phyloP scores from a whole-genome alignment of 2,113 vertebrate species.

The Pampusana beccarii region DNA sequence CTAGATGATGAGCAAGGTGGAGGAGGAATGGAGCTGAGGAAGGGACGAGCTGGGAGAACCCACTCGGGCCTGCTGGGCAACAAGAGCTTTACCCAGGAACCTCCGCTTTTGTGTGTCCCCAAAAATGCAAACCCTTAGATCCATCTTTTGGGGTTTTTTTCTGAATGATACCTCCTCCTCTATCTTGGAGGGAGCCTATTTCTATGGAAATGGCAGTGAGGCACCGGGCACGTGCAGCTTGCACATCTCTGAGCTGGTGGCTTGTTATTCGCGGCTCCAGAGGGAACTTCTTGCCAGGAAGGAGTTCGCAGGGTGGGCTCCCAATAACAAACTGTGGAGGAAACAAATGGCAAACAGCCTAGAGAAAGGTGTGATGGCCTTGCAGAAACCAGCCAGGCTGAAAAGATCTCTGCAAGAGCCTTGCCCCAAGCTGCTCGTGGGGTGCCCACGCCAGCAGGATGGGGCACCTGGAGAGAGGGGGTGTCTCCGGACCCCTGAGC shows the following conservation, averaged over 20 bases:
- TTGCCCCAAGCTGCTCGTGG: neutral
- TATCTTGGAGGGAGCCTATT: neutral
- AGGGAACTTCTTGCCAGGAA: neutral
- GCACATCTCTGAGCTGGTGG: neutral
- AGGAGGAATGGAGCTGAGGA: neutral
- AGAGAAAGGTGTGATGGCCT: neutral
- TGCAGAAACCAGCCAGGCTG: neutral
- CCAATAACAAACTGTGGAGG: neutral
- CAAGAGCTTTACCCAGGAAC: neutral
- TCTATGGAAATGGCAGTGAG: neutral
- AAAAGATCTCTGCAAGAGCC: neutral
- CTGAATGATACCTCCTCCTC: neutral
- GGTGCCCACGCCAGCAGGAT: too few species aligned
- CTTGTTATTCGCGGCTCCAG: fast-evolving
- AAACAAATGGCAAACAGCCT: neutral
- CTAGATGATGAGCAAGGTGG: neutral
- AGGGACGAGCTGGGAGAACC: neutral
- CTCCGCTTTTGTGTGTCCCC: neutral
- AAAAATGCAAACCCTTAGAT: neutral
- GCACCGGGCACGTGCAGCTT: neutral
- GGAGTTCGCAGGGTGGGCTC: neutral
- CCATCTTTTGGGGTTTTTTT: neutral
- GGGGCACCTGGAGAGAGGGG: too few species aligned
- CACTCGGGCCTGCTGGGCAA: fast-evolving
- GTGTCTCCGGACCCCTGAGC: neutral